phyloP scores from a whole-genome alignment of 2,113 vertebrate genomes.

The Chascanopsetta lugubris region DNA sequence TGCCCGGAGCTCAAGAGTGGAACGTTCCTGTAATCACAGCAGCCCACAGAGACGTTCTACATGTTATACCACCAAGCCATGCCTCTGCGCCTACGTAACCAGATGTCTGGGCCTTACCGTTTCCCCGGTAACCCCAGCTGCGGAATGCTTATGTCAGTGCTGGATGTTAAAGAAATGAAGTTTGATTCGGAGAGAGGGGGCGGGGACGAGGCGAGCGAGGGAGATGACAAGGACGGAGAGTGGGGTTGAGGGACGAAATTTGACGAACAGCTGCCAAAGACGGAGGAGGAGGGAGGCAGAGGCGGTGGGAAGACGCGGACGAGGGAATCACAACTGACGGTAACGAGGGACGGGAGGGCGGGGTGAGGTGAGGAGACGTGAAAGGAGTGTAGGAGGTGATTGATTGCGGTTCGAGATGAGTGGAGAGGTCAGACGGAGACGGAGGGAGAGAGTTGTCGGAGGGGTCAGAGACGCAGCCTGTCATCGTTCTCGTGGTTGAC shows the following conservation, averaged over 20 bases:
- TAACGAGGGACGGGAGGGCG: too few species aligned
- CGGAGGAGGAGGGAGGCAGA: too few species aligned
- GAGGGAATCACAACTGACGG: too few species aligned
- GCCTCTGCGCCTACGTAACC: constrained; percentile 13
- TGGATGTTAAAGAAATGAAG: neutral
- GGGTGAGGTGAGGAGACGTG: neutral
- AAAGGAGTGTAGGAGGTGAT: neutral
- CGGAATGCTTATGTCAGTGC: neutral
- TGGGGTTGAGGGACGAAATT: too few species aligned
- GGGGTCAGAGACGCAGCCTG: constrained; percentile 10
- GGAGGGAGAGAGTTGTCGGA: constrained; percentile 7
- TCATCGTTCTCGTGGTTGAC: neutral
- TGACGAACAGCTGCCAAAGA: too few species aligned
- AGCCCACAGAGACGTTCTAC: neutral
- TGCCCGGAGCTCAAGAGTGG: neutral
- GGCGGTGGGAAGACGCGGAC: too few species aligned
- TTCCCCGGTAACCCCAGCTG: constrained; percentile 49
- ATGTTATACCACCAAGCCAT: neutral
- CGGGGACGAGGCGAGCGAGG: too few species aligned
- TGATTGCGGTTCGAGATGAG: neutral
- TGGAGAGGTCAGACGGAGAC: neutral
- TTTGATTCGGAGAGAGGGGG: too few species aligned
- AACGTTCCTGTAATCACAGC: neutral
- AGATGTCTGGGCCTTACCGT: constrained; percentile 40
- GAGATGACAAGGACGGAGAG: too few species aligned